phyloP scores from a whole-genome alignment of 2,888 invertebrate species.

The Lepidocyrtoides sp. region DNA sequence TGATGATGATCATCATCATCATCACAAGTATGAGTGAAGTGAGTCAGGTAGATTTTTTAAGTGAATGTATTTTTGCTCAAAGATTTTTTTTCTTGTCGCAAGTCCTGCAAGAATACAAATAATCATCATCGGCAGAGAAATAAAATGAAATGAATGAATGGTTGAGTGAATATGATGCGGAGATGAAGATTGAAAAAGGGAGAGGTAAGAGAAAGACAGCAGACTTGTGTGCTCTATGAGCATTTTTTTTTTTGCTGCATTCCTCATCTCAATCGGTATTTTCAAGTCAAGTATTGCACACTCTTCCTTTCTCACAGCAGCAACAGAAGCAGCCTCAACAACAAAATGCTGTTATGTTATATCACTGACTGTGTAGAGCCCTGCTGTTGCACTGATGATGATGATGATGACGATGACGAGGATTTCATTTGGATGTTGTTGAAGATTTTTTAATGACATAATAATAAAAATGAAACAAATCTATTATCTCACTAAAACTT shows the following conservation, averaged over 20 bases:
- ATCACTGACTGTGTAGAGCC: constrained; percentile 25
- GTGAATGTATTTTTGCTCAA: neutral
- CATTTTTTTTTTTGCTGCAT: neutral
- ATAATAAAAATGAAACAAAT: constrained; percentile 48
- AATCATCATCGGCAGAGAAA: constrained; percentile 37
- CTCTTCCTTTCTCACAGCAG: constrained; percentile 9
- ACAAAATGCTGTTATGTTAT: constrained; percentile 2
- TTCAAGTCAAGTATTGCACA: constrained; percentile 41
- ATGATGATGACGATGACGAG: constrained; percentile 8
- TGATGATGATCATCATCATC: neutral
- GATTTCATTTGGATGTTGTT: neutral
- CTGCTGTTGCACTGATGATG: neutral
- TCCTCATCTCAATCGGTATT: neutral
- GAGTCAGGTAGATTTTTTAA: constrained; percentile 36
- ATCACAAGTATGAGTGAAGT: neutral
- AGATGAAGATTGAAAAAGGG: constrained; percentile 29
- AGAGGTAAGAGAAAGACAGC: neutral
- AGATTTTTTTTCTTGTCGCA: constrained; percentile 1
- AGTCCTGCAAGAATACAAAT: constrained; percentile 1
- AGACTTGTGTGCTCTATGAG: neutral
- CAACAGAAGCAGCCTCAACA: neutral
- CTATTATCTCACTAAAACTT: neutral
- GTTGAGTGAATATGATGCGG: constrained; percentile 35
- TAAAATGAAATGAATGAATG: constrained; percentile 43
- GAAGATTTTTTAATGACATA: constrained; percentile 38